Base-by-base conservation (phyloP, 2,797 vertebrate genomes). In the Cygnus olor region DNA sequence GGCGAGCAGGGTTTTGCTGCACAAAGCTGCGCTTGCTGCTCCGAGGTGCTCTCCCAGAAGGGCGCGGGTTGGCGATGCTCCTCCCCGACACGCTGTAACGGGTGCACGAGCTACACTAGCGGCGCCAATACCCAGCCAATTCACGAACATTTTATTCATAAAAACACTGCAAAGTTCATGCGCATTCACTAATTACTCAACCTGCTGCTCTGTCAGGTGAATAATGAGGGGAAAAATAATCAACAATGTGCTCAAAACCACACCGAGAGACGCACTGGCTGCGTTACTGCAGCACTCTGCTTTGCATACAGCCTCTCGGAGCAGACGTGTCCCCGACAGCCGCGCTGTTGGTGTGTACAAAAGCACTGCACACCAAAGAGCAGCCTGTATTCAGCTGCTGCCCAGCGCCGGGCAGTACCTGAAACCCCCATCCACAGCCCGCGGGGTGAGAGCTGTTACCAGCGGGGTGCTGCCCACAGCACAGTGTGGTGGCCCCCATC, bases 151-250 rank as follows among this genome's bases (percentile, higher is more conserved):
- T 88, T 88, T 76, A 89, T 65, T 83, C 91, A 53, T 85, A 56
- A 53, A 78, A 88, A 40, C 76, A 8, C 73, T 0, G 66, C 87
- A 60, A 85, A 74, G 87, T 83, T 90, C 94, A 91, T 0, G 1
- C 5, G 3, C 58, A 2, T 20, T 63, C 76, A 0, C 87, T 93
- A 91, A 95, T 97, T 94, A 91, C 85, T 93, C 89, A 91, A 51
- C 90, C 94, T 68, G 87, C 79, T 93, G 80, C 70, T 74, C 78
- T 49, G 80, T 58, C 89, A 89, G 95, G 66, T 92, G 94, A 96
- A 93, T 78, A 96, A 85, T 13, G 79, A 87, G 93, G 91, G 73
- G 65, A 80, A 83, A 96, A 95, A 92, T 44, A 87, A 87, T 80
- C 84, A 92, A 87, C 69, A 28, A 51, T 89, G 92, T 80, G 87